phyloP scores from a whole-genome alignment of 2,797 vertebrate genomes.

The Tinamus major region DNA sequence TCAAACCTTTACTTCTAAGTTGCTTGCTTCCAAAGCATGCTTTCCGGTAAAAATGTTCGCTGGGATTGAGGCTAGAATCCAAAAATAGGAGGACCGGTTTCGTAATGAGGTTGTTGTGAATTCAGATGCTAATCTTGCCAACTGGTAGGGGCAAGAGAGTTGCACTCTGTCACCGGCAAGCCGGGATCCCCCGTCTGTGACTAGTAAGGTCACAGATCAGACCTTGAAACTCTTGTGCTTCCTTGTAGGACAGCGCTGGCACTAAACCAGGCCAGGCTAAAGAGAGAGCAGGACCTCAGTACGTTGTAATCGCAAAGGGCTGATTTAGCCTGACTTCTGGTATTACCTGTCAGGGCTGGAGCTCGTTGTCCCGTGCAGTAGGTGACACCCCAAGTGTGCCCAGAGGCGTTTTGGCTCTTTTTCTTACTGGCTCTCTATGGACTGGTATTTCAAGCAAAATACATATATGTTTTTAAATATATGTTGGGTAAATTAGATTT shows the following conservation, averaged over 20 bases:
- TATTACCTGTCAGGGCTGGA: slow-evolving; percentile 3
- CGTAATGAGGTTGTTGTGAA: not conserved
- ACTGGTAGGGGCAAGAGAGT: not conserved
- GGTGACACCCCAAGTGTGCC: not conserved
- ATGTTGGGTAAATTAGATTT: not conserved
- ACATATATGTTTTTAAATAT: not conserved
- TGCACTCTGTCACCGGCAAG: not conserved
- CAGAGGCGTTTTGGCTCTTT: not conserved
- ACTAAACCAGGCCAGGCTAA: not conserved
- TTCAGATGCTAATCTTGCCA: not conserved
- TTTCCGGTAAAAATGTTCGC: not conserved
- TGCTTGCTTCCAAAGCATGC: not conserved
- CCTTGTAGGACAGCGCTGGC: not conserved
- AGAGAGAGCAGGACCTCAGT: slow-evolving; percentile 23
- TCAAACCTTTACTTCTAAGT: not conserved
- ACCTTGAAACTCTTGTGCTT: slow-evolving; percentile 44
- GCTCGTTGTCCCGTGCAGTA: not conserved
- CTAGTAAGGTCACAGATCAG: not conserved
- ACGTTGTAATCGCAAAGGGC: not conserved
- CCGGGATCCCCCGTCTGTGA: not conserved
- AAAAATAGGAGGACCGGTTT: not conserved
- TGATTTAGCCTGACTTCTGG: not conserved
- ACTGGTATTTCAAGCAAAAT: accelerated
- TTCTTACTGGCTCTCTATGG: not conserved
- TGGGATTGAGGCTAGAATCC: not conserved